Evolutionary conservation across 2,888 invertebrate genomes (phyloP), one percentile per base, ranked within the genome.

Genomic region (Drosophila diplacantha): DNA sequence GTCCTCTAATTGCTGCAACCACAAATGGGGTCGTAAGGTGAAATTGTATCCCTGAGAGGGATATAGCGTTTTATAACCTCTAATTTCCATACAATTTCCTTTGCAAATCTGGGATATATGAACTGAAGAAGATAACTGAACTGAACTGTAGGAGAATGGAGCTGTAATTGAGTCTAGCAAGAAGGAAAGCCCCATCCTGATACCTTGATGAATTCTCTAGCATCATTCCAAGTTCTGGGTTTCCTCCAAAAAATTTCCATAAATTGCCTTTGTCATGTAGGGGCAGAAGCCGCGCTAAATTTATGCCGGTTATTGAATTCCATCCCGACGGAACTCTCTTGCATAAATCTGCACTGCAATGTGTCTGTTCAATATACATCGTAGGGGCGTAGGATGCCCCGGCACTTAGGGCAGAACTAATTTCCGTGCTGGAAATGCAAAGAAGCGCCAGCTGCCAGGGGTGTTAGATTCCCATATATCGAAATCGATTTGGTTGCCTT

Each of bases 331-430:
- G 67, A 69, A 59, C 54, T 68, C 54, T 66, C 56, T 66, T 78
- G 75, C 78, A 82, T 75, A 81, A 66, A 63, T 69, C 39, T 62
- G 29, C 60, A 46, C 51, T 81, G 79, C 79, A 78, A 62, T 73
- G 68, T 74, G 59, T 65, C 54, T 71, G 57, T 69, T 66, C 61
- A 58, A 61, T 67, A 60, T 44, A 39, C 32, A 51, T 35, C 18
- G 9, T n/a, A 9, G n/a, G 14, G 16, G 29, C 11, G 26, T 14
- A 39, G 32, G 39, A 26, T 34, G 56, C n/a, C 39, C 26, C n/a
- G 14, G 56, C 57, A 34, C 55, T 57, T 57, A 55, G 39, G 57
- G 57, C 32, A 59, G 41, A 68, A 64, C 70, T 83, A 77, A 83
- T 82, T 82, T 80, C 84, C 80, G 67, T 38, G 29, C 34, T 29